A percentile compares a stretch with the other conserved stretches of the same genome.
phyloP scores from a whole-genome alignment of 2,888 invertebrate genomes.

The Leptopilina myrica region DNA sequence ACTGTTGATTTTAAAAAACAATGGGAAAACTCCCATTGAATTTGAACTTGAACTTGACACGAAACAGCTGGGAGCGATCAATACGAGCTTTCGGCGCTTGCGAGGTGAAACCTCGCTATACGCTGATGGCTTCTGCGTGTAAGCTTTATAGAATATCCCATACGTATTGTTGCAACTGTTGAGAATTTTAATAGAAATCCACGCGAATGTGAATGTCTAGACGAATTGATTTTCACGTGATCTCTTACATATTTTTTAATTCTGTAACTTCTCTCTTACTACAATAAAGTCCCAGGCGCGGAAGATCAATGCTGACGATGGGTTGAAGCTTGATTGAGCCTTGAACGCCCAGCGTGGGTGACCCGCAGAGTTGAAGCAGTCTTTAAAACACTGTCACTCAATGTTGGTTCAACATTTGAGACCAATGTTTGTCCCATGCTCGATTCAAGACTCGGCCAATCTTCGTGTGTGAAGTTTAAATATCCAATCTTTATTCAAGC shows the following conservation, averaged over 20 bases:
- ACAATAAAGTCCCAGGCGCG: too few relatives aligned
- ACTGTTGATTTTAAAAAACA: conserved; percentile 44
- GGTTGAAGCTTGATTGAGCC: too few relatives aligned
- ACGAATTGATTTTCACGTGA: conserved; percentile 57
- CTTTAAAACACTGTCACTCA: too few relatives aligned
- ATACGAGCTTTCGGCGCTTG: conserved; percentile 72
- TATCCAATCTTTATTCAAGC: too few relatives aligned
- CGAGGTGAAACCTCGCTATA: conserved; percentile 59
- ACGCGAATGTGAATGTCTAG: conserved; percentile 56
- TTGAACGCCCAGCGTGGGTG: too few relatives aligned
- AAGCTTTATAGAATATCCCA: conserved; percentile 43
- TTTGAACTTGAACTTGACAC: conserved; percentile 74
- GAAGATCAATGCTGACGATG: too few relatives aligned
- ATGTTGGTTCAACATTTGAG: too few relatives aligned
- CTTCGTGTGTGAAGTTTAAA: too few relatives aligned
- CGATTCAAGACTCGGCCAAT: too few relatives aligned
- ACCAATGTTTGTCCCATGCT: too few relatives aligned
- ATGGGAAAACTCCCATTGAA: conserved; percentile 57
- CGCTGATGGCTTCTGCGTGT: conserved; percentile 46
- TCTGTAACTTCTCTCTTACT: neutral
- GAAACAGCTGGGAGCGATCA: conserved; percentile 72
- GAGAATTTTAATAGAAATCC: conserved; percentile 59
- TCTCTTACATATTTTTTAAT: neutral
- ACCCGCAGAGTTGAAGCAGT: too few relatives aligned
- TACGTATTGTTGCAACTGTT: conserved; percentile 50